These are phyloP conservation scores for Camptogramma bilineatum DNA, from an alignment of 2,888 invertebrate species.

Conservation along the genomic window DNA sequence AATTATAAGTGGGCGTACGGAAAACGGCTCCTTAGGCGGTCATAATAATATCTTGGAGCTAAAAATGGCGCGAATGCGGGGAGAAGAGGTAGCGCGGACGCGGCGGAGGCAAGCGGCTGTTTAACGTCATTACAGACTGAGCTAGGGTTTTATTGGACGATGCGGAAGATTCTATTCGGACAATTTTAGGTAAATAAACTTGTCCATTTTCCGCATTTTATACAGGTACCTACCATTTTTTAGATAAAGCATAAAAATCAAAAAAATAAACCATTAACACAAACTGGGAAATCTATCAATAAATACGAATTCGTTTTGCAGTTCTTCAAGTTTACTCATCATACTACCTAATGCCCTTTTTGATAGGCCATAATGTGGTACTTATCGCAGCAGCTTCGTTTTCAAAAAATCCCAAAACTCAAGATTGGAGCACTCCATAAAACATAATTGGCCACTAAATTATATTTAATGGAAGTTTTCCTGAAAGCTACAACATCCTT, in stretches of 20 bases:
- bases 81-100: conserved; percentile 41
- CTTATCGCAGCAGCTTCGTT: not conserved
- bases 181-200: conserved; percentile 9
- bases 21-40: conserved; percentile 77
- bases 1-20: conserved; percentile 75
- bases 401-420: conserved; percentile 1
- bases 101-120: conserved; percentile 32
- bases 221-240: not conserved
- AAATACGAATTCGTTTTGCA: not conserved
- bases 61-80: conserved; percentile 70
- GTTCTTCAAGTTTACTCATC: not conserved
- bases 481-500: conserved; percentile 30
- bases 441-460: conserved; percentile 32
- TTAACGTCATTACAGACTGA: conserved; percentile 36
- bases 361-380: not conserved
- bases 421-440: conserved; percentile 13
- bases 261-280: too few species aligned
- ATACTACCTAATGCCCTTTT: not conserved
- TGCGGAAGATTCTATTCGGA: conserved; percentile 14
- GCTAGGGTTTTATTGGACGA: conserved; percentile 32
- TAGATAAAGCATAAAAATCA: not conserved
- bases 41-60: conserved; percentile 76
- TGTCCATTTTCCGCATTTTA: not conserved
- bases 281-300: too few species aligned
- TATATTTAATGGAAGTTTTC: conserved; percentile 32